phyloP scores from a whole-genome alignment of 2,888 invertebrate species.

The Nycteola revayana region DNA sequence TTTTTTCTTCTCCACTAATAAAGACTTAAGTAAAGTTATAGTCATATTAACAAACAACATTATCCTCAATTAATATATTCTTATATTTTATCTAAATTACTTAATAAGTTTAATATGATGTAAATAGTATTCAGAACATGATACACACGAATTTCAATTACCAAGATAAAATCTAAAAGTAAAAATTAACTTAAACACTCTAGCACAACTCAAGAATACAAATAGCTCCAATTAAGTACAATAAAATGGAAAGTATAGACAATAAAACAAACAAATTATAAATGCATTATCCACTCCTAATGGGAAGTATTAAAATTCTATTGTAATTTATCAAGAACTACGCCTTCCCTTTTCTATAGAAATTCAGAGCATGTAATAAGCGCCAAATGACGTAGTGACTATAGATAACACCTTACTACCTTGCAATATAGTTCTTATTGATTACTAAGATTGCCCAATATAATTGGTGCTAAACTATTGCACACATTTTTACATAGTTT shows the following conservation, averaged over 20 bases:
- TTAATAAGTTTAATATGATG: no score
- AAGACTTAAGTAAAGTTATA: no score
- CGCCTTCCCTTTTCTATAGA: constrained; percentile 62
- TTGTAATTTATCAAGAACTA: constrained; percentile 71
- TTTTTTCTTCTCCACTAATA: no score
- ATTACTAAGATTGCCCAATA: constrained; percentile 33
- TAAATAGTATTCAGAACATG: no score
- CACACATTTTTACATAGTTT: no score
- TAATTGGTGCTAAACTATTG: constrained; percentile 74
- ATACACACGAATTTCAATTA: not conserved
- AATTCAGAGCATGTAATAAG: constrained; percentile 3
- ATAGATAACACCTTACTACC: constrained; percentile 16
- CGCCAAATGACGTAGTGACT: no score
- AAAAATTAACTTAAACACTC: constrained; percentile 14
- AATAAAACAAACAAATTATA: constrained; percentile 79
- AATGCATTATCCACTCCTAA: constrained; percentile 63
- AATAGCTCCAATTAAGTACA: constrained; percentile 65
- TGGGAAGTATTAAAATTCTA: constrained; percentile 67
- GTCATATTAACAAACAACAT: no score
- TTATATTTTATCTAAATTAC: no score
- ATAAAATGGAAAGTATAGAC: constrained; percentile 69
- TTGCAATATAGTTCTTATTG: constrained; percentile 25
- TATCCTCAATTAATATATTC: no score
- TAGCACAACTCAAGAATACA: constrained; percentile 41
- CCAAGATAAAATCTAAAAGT: not conserved